Evolutionary conservation across 2,797 vertebrate genomes (phyloP).

Genomic region (Lycodopsis pacificus): DNA sequence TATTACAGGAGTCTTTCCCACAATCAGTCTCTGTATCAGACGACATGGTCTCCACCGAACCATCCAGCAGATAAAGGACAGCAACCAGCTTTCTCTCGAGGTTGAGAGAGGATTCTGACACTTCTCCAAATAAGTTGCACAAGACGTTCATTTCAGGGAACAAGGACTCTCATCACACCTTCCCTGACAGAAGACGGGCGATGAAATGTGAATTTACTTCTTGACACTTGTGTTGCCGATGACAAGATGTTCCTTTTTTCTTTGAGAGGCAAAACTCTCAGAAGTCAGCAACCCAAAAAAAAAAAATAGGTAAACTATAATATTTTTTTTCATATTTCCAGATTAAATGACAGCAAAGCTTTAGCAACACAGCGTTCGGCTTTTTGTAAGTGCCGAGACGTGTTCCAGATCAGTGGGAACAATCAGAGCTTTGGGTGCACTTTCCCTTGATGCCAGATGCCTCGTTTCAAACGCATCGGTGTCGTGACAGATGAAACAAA

Average conservation of each 20-base stretch:
- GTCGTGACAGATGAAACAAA: conserved; percentile 3
- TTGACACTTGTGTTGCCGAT: neutral
- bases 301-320: neutral
- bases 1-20: neutral
- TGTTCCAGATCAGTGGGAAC: neutral
- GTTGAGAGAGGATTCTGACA: conserved; percentile 6
- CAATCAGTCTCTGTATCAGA: neutral
- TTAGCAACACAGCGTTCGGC: neutral
- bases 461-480: conserved; percentile 19
- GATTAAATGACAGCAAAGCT: neutral
- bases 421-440: neutral
- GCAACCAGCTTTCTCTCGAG: neutral
- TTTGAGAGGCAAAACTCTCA: conserved; percentile 5
- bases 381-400: neutral
- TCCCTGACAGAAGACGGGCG: neutral
- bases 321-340: neutral
- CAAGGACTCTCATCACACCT: conserved; percentile 18
- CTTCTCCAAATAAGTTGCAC: conserved; percentile 18
- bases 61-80: neutral
- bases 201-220: conserved; percentile 19
- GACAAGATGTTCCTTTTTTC: neutral
- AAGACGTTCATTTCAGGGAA: neutral
- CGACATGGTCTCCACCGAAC: neutral
- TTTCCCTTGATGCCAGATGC: neutral
- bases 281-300: neutral